Conservation (phyloP, 2,888 invertebrate genomes). For the Mongoloraphidia duomilia region DNA sequence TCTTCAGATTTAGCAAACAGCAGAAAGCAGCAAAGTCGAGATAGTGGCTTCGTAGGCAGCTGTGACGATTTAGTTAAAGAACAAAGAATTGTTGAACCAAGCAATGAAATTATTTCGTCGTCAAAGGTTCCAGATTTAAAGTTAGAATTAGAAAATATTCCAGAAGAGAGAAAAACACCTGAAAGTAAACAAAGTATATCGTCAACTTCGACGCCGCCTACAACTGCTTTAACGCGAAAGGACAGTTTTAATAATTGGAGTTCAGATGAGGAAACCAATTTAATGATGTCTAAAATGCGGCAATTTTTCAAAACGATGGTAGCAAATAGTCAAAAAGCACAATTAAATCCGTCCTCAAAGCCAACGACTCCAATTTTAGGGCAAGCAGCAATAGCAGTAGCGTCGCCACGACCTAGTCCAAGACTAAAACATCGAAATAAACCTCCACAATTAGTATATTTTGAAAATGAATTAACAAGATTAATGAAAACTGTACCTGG, state of each 20-base stretch:
- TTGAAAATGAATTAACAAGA: conserved; percentile 77
- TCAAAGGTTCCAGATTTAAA: conserved; percentile 32
- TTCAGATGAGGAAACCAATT: conserved; percentile 83
- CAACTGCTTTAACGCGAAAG: conserved; percentile 56
- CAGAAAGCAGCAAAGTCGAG: conserved; percentile 69
- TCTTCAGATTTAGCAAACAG: conserved; percentile 43
- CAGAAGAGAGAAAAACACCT: conserved; percentile 42
- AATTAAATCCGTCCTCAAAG: conserved; percentile 34
- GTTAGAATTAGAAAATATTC: conserved; percentile 41
- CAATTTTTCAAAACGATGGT: conserved; percentile 86
- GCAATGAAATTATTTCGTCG: conserved; percentile 21
- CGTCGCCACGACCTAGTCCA: conserved; percentile 39
- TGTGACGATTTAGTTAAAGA: conserved; percentile 71
- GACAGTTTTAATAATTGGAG: conserved; percentile 92
- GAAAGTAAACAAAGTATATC: conserved; percentile 28
- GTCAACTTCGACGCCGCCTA: conserved; percentile 29
- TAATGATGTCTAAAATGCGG: conserved; percentile 91
- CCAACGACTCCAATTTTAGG: conserved; percentile 33
- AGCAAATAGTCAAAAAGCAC: conserved; percentile 35
- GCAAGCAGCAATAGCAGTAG: conserved; percentile 23
- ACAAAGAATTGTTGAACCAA: conserved; percentile 29
- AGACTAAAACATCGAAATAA: conserved; percentile 49
- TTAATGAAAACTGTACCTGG: conserved; percentile 89
- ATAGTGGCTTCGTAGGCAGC: conserved; percentile 80
- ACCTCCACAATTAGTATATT: conserved; percentile 75